Conservation (phyloP, 2,113 vertebrate species). For the Pimephales promelas region DNA sequence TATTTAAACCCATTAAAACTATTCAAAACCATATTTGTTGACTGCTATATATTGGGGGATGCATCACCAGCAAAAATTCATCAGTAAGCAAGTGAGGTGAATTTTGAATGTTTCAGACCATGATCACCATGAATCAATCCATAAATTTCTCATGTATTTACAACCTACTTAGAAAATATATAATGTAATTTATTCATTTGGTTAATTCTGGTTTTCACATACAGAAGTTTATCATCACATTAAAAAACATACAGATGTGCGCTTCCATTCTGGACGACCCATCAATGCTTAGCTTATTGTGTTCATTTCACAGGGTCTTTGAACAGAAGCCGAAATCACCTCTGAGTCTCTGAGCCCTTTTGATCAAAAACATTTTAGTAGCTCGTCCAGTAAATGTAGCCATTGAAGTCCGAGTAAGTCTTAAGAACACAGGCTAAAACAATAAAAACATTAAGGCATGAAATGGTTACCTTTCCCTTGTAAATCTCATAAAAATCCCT, state of each 20-base stretch:
- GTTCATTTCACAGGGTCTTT: conserved; percentile 19
- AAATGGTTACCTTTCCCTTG: neutral
- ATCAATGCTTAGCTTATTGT: neutral
- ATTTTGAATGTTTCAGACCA: neutral
- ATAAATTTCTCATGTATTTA: neutral
- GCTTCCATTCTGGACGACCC: neutral
- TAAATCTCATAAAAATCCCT: conserved; percentile 20
- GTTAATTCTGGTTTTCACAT: conserved; percentile 5
- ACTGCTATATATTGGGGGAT: neutral
- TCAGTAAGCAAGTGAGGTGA: no score
- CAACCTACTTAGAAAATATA: conserved; percentile 60
- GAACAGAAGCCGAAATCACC: neutral
- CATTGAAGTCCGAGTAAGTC: neutral
- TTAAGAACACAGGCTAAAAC: neutral
- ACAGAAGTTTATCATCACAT: neutral
- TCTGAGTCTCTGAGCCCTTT: neutral
- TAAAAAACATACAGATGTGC: neutral
- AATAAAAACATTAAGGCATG: conserved; percentile 20
- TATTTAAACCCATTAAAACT: neutral
- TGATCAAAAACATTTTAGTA: conserved; percentile 1
- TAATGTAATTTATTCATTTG: conserved; percentile 59
- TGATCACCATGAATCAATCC: neutral
- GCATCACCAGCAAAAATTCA: no score
- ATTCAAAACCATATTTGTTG: no score
- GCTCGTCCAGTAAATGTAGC: neutral